These are phyloP conservation scores for Melanerpes aurifrons DNA, from an alignment of 2,113 vertebrate species.

Conservation along the genomic window DNA sequence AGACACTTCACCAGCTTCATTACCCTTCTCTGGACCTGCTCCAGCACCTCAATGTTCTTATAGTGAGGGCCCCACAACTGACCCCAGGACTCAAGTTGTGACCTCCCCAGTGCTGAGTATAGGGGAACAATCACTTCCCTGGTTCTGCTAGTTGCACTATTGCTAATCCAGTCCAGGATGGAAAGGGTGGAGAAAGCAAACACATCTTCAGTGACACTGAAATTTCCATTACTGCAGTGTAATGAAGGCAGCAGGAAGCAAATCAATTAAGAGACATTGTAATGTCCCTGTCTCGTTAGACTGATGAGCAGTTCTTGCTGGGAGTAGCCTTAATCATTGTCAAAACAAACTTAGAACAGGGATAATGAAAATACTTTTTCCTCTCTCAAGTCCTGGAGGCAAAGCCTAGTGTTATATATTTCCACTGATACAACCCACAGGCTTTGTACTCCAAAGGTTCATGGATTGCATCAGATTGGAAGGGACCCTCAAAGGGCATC, in stretches of 20 bases:
- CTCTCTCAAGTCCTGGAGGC: slow-evolving; percentile 7
- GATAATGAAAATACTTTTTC: slow-evolving; percentile 56
- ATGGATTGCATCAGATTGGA: too few relatives aligned
- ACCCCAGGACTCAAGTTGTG: too few relatives aligned
- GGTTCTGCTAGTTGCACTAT: too few relatives aligned
- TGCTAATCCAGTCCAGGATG: too few relatives aligned
- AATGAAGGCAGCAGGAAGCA: slow-evolving; percentile 56
- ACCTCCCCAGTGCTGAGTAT: too few relatives aligned
- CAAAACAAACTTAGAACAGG: slow-evolving; percentile 61
- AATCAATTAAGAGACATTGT: slow-evolving; percentile 59
- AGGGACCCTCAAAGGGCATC: too few relatives aligned
- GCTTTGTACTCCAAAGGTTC: slow-evolving; percentile 20
- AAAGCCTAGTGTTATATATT: slow-evolving; percentile 22
- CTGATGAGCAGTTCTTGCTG: slow-evolving; percentile 43
- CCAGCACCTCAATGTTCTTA: too few relatives aligned
- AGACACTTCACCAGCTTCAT: too few relatives aligned
- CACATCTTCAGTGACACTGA: not conserved
- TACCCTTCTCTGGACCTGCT: too few relatives aligned
- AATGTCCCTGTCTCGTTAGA: slow-evolving; percentile 40
- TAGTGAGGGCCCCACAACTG: too few relatives aligned
- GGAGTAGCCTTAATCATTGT: slow-evolving; percentile 47
- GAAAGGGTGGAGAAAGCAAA: slow-evolving; percentile 30
- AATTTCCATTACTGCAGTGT: slow-evolving; percentile 50
- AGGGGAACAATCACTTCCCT: too few relatives aligned
- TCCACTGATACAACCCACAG: slow-evolving; percentile 8